These are phyloP conservation scores for Botia kubotai DNA, from an alignment of 2,797 vertebrate genomes.

Conservation along the genomic window DNA sequence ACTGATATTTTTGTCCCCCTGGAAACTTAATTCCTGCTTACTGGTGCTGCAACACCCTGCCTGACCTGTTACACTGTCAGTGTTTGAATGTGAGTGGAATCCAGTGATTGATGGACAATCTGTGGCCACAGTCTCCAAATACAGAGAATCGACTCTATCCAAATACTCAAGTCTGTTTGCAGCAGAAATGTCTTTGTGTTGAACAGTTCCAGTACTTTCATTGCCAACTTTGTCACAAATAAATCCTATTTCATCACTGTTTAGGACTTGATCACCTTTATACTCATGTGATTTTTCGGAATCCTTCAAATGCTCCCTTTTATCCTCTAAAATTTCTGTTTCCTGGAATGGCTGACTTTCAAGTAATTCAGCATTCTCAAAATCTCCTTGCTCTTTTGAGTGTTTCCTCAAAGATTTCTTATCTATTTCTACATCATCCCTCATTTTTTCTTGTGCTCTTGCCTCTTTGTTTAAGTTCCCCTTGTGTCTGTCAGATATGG, in stretches of 20 bases:
- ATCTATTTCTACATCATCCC: not conserved
- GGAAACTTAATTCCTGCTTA: constrained; percentile 22
- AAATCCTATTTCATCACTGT: not conserved
- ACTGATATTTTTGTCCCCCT: constrained; percentile 30
- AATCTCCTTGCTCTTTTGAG: not conserved
- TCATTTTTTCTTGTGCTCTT: constrained; percentile 20
- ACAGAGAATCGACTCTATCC: constrained; percentile 6
- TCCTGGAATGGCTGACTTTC: constrained; percentile 32
- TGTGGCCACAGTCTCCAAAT: not conserved
- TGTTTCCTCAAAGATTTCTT: not conserved
- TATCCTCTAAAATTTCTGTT: not conserved
- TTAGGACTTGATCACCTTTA: not conserved
- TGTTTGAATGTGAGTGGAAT: not conserved
- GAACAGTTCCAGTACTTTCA: constrained; percentile 1
- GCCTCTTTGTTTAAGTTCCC: not conserved
- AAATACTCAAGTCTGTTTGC: not conserved
- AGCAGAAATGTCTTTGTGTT: not conserved
- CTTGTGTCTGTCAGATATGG: constrained; percentile 47
- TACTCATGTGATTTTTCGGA: not conserved
- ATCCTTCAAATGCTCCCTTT: not conserved
- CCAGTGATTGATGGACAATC: not conserved
- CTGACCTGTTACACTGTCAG: not conserved
- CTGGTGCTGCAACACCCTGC: not conserved
- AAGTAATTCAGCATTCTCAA: constrained; percentile 24
- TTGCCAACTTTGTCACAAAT: not conserved